Evolutionary conservation across 2,113 vertebrate genomes (phyloP).

Genomic region (Motacilla alba): DNA sequence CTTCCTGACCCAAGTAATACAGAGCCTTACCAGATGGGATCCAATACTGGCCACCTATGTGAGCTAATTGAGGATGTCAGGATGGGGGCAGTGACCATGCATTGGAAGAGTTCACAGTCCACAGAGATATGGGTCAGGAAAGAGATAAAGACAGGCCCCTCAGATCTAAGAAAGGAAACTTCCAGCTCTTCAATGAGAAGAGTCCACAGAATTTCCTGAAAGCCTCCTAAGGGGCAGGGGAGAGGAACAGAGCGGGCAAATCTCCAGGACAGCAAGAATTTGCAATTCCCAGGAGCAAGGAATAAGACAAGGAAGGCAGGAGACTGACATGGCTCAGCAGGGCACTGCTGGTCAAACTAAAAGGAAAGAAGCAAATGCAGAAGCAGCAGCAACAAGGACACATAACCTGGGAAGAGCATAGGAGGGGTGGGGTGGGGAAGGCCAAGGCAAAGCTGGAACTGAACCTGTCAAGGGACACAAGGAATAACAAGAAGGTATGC

Average conservation of each 20-base stretch:
- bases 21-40: neutral
- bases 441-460: neutral
- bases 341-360: neutral
- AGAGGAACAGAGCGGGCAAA: neutral
- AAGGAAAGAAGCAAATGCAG: neutral
- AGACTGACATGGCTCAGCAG: neutral
- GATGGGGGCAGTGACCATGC: neutral
- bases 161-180: neutral
- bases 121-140: neutral
- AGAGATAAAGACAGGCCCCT: neutral
- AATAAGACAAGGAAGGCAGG: neutral
- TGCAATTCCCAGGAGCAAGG: neutral
- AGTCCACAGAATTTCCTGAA: neutral
- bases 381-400: neutral
- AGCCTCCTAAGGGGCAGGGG: neutral
- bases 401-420: fast-evolving
- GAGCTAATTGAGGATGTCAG: neutral
- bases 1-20: neutral
- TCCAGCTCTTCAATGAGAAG: neutral
- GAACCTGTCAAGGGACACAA: neutral
- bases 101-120: neutral
- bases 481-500: neutral
- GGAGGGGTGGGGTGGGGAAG: neutral
- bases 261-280: neutral
- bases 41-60: neutral